phyloP scores from a whole-genome alignment of 2,113 vertebrate genomes.

The Rhinoptilus africanus region DNA sequence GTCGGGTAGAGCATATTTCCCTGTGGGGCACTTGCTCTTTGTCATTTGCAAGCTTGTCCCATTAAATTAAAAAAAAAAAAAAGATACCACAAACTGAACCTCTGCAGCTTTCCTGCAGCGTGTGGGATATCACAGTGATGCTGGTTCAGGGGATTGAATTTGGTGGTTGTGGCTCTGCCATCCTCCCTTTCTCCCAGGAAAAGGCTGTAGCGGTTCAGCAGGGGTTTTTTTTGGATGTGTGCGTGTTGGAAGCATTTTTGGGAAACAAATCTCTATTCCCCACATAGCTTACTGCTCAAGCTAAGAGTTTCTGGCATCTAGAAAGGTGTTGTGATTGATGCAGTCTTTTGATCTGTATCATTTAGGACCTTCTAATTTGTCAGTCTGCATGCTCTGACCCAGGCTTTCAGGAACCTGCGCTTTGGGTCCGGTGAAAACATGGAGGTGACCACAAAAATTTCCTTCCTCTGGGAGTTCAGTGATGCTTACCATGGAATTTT shows the following conservation, averaged over 20 bases:
- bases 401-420: background rate
- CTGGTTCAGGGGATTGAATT: background rate
- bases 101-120: background rate
- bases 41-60: background rate
- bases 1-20: background rate
- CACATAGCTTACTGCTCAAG: background rate
- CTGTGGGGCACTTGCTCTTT: background rate
- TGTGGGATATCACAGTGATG: background rate
- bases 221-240: rapidly evolving
- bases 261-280: background rate
- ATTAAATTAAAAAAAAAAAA: background rate
- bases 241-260: background rate
- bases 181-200: background rate
- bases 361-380: background rate
- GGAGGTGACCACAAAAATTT: background rate
- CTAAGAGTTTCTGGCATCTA: background rate
- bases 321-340: background rate
- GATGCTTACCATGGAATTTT: background rate
- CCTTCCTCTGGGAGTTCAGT: background rate
- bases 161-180: background rate
- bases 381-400: background rate
- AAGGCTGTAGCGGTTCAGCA: background rate
- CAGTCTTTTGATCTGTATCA: rapidly evolving
- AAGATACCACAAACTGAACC: background rate
- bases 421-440: background rate